Percentiles rank a stretch among this genome's conserved stretches.
Evolutionary conservation across 2,797 vertebrate genomes (phyloP).

Genomic region (Alcedo quadribrachys): DNA sequence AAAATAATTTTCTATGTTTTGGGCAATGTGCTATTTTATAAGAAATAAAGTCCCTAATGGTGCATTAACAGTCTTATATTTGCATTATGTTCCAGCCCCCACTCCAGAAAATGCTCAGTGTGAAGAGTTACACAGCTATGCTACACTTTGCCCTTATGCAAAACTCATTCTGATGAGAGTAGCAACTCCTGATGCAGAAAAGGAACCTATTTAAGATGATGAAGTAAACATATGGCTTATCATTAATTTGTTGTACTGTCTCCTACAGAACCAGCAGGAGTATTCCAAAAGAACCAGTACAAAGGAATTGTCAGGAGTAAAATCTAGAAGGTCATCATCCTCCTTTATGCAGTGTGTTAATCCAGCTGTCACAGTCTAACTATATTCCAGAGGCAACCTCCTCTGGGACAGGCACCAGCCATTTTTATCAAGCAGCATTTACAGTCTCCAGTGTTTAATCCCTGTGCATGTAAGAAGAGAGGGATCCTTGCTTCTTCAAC

Average conservation of each 20-base stretch:
- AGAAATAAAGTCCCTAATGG: background rate
- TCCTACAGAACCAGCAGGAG: background rate
- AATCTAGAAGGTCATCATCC: constrained; percentile 26
- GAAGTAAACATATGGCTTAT: background rate
- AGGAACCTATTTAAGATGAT: background rate
- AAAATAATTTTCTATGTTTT: background rate
- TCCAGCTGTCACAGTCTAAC: background rate
- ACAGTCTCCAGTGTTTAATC: background rate
- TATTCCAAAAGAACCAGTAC: background rate
- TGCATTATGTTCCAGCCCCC: background rate
- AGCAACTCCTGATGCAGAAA: background rate
- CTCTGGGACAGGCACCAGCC: background rate
- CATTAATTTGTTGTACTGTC: background rate
- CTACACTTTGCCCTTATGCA: background rate
- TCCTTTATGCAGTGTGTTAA: constrained; percentile 36
- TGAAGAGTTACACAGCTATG: background rate
- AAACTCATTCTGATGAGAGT: background rate
- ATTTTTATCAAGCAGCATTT: background rate
- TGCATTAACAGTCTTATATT: background rate
- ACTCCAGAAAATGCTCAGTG: background rate
- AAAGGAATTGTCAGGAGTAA: background rate
- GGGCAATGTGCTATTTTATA: background rate
- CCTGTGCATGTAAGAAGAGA: background rate
- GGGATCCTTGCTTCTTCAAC: background rate
- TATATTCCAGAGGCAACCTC: background rate